Conservation (phyloP, 2,888 invertebrate species). For the Tenthredo amoena region DNA sequence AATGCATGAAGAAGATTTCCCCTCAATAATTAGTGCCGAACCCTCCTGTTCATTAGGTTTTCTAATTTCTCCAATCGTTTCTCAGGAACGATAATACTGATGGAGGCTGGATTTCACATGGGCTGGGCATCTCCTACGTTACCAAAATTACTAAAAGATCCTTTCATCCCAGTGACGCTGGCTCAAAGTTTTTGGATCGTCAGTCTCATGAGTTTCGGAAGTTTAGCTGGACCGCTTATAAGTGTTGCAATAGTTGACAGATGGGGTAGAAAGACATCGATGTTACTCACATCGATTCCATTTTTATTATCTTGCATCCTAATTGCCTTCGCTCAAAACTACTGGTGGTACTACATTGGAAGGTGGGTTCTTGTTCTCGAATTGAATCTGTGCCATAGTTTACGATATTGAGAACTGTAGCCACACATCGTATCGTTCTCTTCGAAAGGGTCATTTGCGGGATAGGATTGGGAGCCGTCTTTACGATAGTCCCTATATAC, state of each 20-base stretch:
- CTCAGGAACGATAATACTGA: conserved; percentile 14
- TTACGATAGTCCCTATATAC: conserved; percentile 57
- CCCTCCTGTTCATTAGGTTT: background rate
- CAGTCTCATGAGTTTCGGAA: conserved; percentile 54
- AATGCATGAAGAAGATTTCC: background rate
- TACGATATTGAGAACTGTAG: background rate
- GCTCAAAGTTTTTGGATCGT: conserved; percentile 57
- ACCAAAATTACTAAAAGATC: conserved; percentile 23
- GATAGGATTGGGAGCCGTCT: background rate
- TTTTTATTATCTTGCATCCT: conserved; percentile 58
- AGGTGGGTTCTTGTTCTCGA: background rate
- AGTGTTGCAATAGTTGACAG: conserved; percentile 56
- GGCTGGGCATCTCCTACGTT: conserved; percentile 56
- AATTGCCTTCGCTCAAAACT: conserved; percentile 54
- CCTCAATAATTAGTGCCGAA: background rate
- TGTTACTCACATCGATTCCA: conserved; percentile 53
- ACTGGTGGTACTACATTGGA: conserved; percentile 54
- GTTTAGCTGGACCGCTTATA: conserved; percentile 58
- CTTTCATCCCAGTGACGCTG: conserved; percentile 44
- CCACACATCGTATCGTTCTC: background rate
- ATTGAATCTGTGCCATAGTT: no score
- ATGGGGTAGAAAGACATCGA: conserved; percentile 62
- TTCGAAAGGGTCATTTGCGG: conserved; percentile 6
- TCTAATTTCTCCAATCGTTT: background rate
- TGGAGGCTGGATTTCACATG: conserved; percentile 54